Evolutionary conservation across 2,888 invertebrate species (phyloP).

Genomic region (Diadegma fenestrale): DNA sequence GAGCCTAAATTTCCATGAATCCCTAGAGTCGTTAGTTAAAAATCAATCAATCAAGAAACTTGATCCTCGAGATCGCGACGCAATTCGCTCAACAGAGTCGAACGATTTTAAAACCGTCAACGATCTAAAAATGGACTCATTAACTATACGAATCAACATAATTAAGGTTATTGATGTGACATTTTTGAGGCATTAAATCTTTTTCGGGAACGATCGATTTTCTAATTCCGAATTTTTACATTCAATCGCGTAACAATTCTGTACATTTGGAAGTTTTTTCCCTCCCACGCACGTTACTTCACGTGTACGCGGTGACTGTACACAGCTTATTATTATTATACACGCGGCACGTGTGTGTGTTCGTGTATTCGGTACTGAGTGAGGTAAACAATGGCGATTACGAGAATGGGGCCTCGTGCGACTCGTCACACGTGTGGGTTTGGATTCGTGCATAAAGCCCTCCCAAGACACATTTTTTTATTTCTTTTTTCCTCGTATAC

Average conservation of each 20-base stretch:
- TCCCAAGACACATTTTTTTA: constrained; percentile 13
- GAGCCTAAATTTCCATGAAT: background rate
- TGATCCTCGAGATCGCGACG: background rate
- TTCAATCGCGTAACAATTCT: background rate
- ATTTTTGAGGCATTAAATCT: background rate
- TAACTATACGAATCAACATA: background rate
- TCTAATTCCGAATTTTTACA: background rate
- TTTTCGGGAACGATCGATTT: background rate
- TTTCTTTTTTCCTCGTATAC: background rate
- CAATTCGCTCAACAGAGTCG: background rate
- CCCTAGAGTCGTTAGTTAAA: background rate
- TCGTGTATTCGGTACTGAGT: constrained; percentile 2
- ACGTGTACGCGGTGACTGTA: constrained; percentile 39
- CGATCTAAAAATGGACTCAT: background rate
- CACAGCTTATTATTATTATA: constrained; percentile 28
- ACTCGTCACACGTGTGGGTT: constrained; percentile 49
- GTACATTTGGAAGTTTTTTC: background rate
- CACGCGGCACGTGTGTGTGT: background rate
- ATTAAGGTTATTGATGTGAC: background rate
- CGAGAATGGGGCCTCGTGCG: constrained; percentile 35
- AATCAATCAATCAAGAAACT: background rate
- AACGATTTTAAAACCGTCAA: background rate
- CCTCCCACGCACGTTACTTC: background rate
- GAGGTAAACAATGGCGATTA: constrained; percentile 58
- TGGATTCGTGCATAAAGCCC: constrained; percentile 42